Evolutionary conservation across 1,140 invertebrate species (phyloP), one percentile per base, ranked within the genome.

Genomic region (Contarinia nasturtii): DNA sequence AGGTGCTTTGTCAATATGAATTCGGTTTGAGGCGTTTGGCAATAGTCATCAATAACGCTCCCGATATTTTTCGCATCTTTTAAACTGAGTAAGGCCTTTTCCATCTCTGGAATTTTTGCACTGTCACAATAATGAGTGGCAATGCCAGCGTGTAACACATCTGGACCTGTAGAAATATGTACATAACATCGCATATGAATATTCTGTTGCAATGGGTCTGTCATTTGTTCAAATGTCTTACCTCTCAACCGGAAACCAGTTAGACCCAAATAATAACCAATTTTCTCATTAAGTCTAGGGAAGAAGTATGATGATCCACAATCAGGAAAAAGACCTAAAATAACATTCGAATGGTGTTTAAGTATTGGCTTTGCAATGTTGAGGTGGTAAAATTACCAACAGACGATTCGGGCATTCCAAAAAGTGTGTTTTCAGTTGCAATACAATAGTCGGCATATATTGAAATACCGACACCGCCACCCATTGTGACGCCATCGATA

Each of bases 401-500:
- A 21, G 79, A 80, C 10, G 86, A 89, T 71, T 97, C 92, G 15
- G 94, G 96, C 95, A 98, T 98, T 14, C 96, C 92, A 67, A 98
- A 92, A 14, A 97, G 53, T 0, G 93, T 94, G 54, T 77, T 84
- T 64, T 99, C 95, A 7, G 93, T 98, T 7, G 91, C 92, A 17
- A 99, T 77, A 51, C 94, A 75, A 61, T 89, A 98, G 55, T 78
- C 74, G 1, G 80, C 81, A 70, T 98, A 92, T 2, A 98, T 82
- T 45, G 93, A 96, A 37, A 99, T 59, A n/a, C 96, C 96, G 48
- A 94, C 81, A 36, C 96, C 96, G 45, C 94, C 96, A 47, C 94
- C 96, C 96, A 99, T 98, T 5, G 90, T 93, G 49, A 99, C 96
- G 7, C 95, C 94, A 75, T 97, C 77, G 49, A 97, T 89, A 33